Conservation (phyloP, 2,113 vertebrate genomes). For the Promerops cafer region DNA sequence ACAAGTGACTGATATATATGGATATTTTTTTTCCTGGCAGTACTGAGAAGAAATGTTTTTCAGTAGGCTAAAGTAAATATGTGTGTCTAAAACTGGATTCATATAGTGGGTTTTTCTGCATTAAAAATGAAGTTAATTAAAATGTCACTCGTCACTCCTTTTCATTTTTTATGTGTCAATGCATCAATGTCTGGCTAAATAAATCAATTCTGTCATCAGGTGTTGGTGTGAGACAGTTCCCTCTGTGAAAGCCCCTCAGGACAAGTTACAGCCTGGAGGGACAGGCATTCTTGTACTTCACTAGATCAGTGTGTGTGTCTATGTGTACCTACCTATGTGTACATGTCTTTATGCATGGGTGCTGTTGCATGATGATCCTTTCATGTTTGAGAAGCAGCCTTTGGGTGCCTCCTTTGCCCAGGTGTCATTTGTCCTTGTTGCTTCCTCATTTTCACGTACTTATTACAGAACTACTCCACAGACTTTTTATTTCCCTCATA, state of each 20-base stretch:
- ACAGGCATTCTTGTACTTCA: neutral
- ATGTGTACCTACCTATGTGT: fast-evolving
- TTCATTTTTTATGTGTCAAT: neutral
- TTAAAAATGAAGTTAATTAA: neutral
- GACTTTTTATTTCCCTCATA: fast-evolving
- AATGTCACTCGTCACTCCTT: neutral
- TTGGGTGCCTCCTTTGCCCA: neutral
- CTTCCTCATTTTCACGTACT: neutral
- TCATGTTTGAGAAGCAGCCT: neutral
- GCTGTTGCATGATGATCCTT: neutral
- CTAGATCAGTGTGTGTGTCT: neutral
- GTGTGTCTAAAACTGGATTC: neutral
- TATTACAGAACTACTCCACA: neutral
- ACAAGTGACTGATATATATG: neutral
- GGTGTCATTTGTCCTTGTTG: neutral
- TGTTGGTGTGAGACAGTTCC: neutral
- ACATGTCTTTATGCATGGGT: neutral
- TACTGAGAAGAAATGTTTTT: neutral
- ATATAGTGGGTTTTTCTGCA: neutral
- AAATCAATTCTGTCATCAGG: neutral
- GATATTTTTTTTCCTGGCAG: neutral
- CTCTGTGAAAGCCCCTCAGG: neutral
- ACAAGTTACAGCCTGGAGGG: neutral
- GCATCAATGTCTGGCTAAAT: neutral
- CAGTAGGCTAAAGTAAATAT: neutral